phyloP scores from a whole-genome alignment of 2,888 invertebrate genomes.

The Dusona sp. region DNA sequence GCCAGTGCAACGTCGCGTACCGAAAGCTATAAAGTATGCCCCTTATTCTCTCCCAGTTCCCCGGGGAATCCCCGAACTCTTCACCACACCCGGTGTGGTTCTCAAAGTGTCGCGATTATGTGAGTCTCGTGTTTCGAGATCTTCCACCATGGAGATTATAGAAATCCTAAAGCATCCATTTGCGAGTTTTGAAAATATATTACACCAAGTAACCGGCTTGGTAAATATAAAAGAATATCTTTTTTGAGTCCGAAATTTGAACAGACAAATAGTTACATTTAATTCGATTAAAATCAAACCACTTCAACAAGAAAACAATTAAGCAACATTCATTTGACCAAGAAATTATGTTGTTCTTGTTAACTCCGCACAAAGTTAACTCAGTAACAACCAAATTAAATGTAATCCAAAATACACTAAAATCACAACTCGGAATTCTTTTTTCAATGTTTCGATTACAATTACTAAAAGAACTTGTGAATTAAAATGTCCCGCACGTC shows the following conservation, averaged over 20 bases:
- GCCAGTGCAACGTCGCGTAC: constrained; percentile 67
- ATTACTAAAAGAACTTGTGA: neutral
- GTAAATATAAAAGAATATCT: no score
- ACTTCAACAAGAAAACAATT: no score
- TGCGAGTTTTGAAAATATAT: neutral
- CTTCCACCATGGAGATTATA: neutral
- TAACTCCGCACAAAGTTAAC: neutral
- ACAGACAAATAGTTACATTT: no score
- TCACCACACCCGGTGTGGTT: constrained; percentile 28
- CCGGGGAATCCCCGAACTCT: constrained; percentile 73
- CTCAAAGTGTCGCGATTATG: constrained; percentile 51
- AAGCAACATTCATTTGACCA: no score
- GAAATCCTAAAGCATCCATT: neutral
- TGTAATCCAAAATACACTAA: no score
- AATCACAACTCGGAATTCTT: neutral
- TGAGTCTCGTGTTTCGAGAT: constrained; percentile 28
- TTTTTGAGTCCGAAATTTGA: no score
- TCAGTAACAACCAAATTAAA: no score
- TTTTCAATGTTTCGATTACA: neutral
- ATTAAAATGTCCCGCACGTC: neutral
- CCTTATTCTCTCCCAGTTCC: constrained; percentile 73
- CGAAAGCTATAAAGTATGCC: constrained; percentile 75
- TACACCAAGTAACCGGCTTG: neutral
- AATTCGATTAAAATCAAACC: no score
- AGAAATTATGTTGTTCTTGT: neutral